A percentile compares a stretch with the other conserved stretches of the same genome.
Evolutionary conservation across 2,113 vertebrate genomes (phyloP).

Genomic region (Anolis sagrei): DNA sequence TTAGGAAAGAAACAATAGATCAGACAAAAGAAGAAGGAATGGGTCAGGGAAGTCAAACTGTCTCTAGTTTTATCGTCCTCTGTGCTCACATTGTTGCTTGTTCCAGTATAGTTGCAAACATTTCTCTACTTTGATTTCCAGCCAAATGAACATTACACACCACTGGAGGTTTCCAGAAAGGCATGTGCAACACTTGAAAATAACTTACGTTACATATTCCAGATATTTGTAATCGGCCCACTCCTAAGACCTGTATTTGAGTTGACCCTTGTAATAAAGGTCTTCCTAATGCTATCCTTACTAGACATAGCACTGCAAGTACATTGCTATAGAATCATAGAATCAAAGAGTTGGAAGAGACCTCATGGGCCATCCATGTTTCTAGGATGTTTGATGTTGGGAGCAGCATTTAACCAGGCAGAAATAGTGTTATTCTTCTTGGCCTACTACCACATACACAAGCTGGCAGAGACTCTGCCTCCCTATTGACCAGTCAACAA

Average conservation of each 20-base stretch:
- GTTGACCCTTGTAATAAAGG: neutral
- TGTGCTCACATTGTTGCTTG: too few species aligned
- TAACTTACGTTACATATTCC: neutral
- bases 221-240: neutral
- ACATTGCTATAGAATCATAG: too few species aligned
- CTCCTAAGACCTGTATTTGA: neutral
- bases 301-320: neutral
- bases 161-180: neutral
- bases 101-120: too few species aligned
- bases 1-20: too few species aligned
- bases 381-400: neutral
- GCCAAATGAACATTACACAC: too few species aligned
- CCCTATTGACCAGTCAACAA: neutral
- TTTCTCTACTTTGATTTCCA: too few species aligned
- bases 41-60: too few species aligned
- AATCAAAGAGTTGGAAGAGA: too few species aligned
- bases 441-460: neutral
- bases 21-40: too few species aligned
- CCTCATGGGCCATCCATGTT: neutral
- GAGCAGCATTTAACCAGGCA: neutral
- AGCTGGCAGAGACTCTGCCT: neutral
- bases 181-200: neutral
- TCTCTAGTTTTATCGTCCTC: too few species aligned
- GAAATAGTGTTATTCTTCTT: neutral
- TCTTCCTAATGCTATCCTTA: neutral